These are phyloP conservation scores for Ibidorhyncha struthersii DNA, from an alignment of 2,113 vertebrate genomes.

Conservation along the genomic window DNA sequence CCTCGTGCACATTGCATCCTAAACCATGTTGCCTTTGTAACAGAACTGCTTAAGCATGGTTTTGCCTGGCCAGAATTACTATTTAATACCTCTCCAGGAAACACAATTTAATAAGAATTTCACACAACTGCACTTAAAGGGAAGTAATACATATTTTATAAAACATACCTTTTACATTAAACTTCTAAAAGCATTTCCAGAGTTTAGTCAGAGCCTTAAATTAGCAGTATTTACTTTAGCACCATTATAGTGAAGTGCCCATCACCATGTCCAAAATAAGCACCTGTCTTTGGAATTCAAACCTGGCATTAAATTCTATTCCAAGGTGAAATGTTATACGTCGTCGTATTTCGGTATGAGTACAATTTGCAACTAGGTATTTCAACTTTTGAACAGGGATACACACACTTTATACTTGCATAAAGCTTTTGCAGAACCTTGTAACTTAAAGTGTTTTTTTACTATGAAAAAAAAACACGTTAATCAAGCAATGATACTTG, in stretches of 20 bases:
- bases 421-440: background rate
- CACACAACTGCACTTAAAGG: slow-evolving; percentile 32
- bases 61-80: background rate
- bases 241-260: slow-evolving; percentile 41
- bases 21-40: background rate
- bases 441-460: background rate
- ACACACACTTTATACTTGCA: background rate
- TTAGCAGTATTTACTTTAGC: slow-evolving; percentile 60
- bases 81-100: slow-evolving; percentile 54
- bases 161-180: slow-evolving; percentile 49
- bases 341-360: background rate
- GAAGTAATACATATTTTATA: slow-evolving; percentile 38
- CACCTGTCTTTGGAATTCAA: slow-evolving; percentile 49
- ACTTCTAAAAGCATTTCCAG: slow-evolving; percentile 47
- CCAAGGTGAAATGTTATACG: slow-evolving; percentile 39
- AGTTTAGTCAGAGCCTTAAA: slow-evolving; percentile 40
- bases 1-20: background rate
- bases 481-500: background rate
- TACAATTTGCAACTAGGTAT: slow-evolving; percentile 9
- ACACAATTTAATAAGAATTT: slow-evolving; percentile 53
- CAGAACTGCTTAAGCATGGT: background rate
- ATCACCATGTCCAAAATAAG: slow-evolving; percentile 62
- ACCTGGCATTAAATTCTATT: slow-evolving; percentile 10
- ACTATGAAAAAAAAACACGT: too few relatives aligned
- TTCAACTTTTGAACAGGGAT: background rate